Conservation (phyloP, 2,888 invertebrate genomes). For the Julus scanicus region DNA sequence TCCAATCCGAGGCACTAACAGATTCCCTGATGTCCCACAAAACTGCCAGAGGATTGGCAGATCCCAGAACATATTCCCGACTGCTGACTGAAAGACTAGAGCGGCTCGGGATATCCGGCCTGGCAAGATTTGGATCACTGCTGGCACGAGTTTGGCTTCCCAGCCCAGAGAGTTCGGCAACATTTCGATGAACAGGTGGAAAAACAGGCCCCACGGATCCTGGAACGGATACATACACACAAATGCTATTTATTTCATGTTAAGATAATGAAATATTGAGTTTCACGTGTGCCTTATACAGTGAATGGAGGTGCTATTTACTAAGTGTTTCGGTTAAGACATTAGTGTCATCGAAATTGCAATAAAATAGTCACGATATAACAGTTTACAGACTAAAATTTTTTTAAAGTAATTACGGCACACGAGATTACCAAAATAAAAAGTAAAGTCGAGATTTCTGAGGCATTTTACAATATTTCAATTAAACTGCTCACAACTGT, state of each 20-base stretch:
- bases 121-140: constrained; percentile 58
- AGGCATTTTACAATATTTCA: no score
- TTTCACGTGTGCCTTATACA: no score
- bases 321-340: no score
- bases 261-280: no score
- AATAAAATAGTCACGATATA: no score
- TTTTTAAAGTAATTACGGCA: no score
- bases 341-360: no score
- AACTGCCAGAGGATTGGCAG: constrained; percentile 63
- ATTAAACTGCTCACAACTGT: no score
- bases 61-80: constrained; percentile 63
- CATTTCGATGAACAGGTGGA: constrained; percentile 54
- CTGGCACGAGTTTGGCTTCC: constrained; percentile 55
- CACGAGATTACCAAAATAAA: no score
- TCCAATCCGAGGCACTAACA: constrained; percentile 66
- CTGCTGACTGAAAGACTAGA: constrained; percentile 64
- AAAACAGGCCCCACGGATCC: constrained; percentile 51
- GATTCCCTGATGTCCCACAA: constrained; percentile 66
- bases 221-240: background rate
- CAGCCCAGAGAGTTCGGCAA: constrained; percentile 51
- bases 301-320: no score
- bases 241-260: background rate
- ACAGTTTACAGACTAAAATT: no score
- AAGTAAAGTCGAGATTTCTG: no score
- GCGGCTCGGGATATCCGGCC: constrained; percentile 58